phyloP scores from a whole-genome alignment of 2,113 vertebrate genomes.

The Amphilophus citrinellus region DNA sequence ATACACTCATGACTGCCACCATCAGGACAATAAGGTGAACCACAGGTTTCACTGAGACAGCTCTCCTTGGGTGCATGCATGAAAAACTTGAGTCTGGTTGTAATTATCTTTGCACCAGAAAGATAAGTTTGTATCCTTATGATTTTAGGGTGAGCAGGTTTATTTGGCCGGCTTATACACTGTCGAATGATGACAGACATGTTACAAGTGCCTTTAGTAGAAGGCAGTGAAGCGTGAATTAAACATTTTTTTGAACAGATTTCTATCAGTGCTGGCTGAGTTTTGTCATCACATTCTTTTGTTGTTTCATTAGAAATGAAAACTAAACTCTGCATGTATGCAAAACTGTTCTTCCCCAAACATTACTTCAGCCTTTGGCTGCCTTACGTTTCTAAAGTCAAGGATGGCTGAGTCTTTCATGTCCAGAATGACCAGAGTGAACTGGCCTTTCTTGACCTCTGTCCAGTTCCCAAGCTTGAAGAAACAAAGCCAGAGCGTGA shows the following conservation, averaged over 20 bases:
- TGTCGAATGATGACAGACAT: conserved; percentile 22
- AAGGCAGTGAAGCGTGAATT: conserved; percentile 4
- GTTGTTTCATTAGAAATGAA: conserved; percentile 13
- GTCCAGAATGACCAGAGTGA: background rate
- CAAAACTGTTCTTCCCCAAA: background rate
- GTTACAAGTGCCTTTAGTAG: background rate
- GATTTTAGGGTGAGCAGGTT: conserved; percentile 41
- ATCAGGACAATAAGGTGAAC: conserved; percentile 37
- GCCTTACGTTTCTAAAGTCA: conserved; percentile 15
- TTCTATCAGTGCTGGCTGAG: background rate
- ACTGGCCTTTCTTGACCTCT: background rate
- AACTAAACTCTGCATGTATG: conserved; percentile 11
- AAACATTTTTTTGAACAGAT: background rate
- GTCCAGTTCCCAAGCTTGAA: conserved; percentile 18
- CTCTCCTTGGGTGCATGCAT: background rate
- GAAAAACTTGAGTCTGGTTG: conserved; percentile 25
- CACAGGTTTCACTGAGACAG: conserved; percentile 10
- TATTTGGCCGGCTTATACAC: conserved; percentile 14
- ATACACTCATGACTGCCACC: conserved; percentile 49
- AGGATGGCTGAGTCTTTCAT: background rate
- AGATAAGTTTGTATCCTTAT: conserved; percentile 15
- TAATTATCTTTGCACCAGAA: conserved; percentile 34
- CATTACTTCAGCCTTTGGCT: conserved; percentile 43
- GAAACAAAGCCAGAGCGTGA: conserved; percentile 12
- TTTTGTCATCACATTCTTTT: conserved; percentile 9